Evolutionary conservation across 2,113 vertebrate species (phyloP), one percentile per base, ranked within the genome.

Genomic region (Brachyhypopomus occidentalis): DNA sequence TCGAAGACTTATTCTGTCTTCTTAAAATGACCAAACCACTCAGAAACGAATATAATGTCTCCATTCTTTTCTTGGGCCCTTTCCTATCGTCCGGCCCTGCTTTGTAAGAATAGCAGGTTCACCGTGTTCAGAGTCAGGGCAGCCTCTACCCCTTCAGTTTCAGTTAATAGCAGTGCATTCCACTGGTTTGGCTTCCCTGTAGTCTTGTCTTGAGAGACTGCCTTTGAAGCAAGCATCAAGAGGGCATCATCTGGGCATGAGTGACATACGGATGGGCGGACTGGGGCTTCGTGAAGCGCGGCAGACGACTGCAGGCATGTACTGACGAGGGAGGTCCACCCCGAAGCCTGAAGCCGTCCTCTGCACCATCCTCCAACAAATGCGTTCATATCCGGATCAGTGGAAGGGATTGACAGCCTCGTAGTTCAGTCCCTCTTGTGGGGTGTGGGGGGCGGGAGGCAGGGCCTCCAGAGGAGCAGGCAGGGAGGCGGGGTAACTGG

Each of bases 401-500:
- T 67, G 45, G 78, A 84, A 5, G 64, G 27, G 72, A 27, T 67
- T 73, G n/a, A 22, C 36, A 59, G 77, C 73, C 23, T 81, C 71
- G n/a, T 66, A 74, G 81, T 75, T 80, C 41, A 41, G 72, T 75
- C 67, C 36, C 82, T 69, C 75, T 72, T 23, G 23, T 64, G 73
- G 74, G 75, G 1, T 6, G 60, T 22, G 5, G 23, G 38, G 22
- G 36, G 34, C 20, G 4, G 34, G n/a, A 17, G 70, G 63, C 23
- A 59, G 67, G 67, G 70, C 63, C 81, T 77, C 79, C 76, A 63
- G 67, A 74, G 45, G 48, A 63, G 81, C n/a, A 22, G 20, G 64
- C 17, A 63, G 23, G 52, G 75, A 52, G 72, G 45, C 11, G 72
- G 66, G 72, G 22, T 41, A 41, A 30, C 22, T 5, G 58, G 45